Evolutionary conservation across 2,888 invertebrate genomes (phyloP), one percentile per base, ranked within the genome.

Genomic region (Polydrusus cervinus): DNA sequence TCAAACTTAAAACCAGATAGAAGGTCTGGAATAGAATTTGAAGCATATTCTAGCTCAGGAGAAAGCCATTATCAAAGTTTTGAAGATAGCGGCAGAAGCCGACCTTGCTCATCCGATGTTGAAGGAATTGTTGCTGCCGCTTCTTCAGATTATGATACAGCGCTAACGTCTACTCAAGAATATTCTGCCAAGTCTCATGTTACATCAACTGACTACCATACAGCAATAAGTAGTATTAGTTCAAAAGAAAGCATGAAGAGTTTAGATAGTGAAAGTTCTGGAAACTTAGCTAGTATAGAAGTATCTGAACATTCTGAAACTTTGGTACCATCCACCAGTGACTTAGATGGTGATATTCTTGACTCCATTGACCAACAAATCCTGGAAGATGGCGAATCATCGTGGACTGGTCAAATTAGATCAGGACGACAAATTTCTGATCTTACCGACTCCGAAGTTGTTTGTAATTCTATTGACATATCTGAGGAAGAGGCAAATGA

Each of bases 301-400:
- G 92, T 96, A 45, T 97, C 97, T 40, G 97, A 98, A 86, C 90
- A 94, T 30, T 97, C 97, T 0, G 97, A 97, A 88, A 98, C 98
- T 1, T 87, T 98, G 9, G 94, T 98, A 10, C 96, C 97, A 13
- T 97, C 98, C 1, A 93, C 94, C 9, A 93, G 94, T 83, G 96
- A 96, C 85, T 87, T 93, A 62, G 93, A 93, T 83, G 92, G 93
- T 81, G 93, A 94, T 81, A 89, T 94, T 77, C 90, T 92, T 81
- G 92, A 92, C 78, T 89, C 90, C 76, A 90, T 89, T 78, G 90
- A 90, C 38, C 90, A 91, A 60, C 89, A 84, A 25, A 81, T 85
- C 13, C 78, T 87, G 2, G 88, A 88, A 43, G 89, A 89, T 53
- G 71, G 74, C 38, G 82, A 80, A 38, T 81, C 81, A 25, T 82